These are phyloP conservation scores for Caenorhabditis sp. DNA, from an alignment of 2,888 invertebrate genomes.

Conservation along the genomic window DNA sequence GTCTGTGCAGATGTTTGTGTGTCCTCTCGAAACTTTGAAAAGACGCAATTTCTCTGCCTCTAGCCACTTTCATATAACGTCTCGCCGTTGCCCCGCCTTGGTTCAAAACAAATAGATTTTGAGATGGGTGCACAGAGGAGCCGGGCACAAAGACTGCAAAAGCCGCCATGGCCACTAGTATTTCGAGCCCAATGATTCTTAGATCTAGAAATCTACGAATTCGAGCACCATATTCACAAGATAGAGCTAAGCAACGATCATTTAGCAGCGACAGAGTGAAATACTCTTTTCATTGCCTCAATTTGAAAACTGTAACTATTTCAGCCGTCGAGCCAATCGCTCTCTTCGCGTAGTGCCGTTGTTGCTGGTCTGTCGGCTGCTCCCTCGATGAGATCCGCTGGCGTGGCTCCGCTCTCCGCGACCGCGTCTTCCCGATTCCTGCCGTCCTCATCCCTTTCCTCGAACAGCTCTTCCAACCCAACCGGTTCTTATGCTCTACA, in stretches of 20 bases:
- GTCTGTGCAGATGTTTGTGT: conserved; percentile 34
- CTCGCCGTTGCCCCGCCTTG: conserved; percentile 11
- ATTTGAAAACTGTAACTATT: background rate
- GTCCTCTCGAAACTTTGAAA: conserved; percentile 21
- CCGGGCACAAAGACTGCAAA: background rate
- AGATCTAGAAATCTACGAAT: conserved; percentile 21
- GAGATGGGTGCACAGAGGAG: background rate
- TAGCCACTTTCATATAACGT: conserved; percentile 2
- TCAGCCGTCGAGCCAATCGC: conserved; percentile 28
- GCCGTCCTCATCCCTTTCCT: conserved; percentile 42
- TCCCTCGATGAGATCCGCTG: conserved; percentile 26
- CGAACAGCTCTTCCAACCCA: conserved; percentile 36
- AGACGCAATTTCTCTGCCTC: conserved; percentile 12
- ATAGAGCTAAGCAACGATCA: conserved; percentile 11
- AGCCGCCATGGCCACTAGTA: background rate
- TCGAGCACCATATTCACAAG: conserved; percentile 19
- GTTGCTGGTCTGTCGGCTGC: conserved; percentile 54
- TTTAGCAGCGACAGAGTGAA: conserved; percentile 15
- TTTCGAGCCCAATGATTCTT: conserved; percentile 31
- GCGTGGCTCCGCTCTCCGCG: background rate
- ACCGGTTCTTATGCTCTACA: conserved; percentile 28
- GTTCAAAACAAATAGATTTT: conserved; percentile 37
- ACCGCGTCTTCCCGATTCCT: conserved; percentile 18
- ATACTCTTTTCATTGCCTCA: too few species aligned
- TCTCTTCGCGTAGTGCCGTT: conserved; percentile 49